phyloP scores from a whole-genome alignment of 2,888 invertebrate genomes.

The Cheilosia vulpina region DNA sequence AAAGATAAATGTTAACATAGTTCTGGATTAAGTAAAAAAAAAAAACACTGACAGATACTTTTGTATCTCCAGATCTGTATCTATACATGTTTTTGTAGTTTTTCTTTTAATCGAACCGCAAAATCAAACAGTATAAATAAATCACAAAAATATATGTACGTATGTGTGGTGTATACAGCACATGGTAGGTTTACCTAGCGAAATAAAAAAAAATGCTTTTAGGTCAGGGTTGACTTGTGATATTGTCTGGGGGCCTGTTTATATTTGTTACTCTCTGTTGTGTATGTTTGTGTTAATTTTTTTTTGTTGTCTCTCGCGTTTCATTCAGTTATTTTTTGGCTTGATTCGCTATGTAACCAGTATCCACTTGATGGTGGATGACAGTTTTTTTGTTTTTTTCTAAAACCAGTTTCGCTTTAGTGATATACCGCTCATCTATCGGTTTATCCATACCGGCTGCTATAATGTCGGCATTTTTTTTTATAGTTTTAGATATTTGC shows the following conservation, averaged over 20 bases:
- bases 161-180: constrained; percentile 20
- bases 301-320: constrained; percentile 48
- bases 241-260: constrained; percentile 76
- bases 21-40: constrained; percentile 30
- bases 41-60: constrained; percentile 19
- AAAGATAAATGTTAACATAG: constrained; percentile 71
- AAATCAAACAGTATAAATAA: constrained; percentile 62
- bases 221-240: constrained; percentile 83
- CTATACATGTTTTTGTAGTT: constrained; percentile 15
- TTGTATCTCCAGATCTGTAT: constrained; percentile 57
- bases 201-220: constrained; percentile 78
- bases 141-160: constrained; percentile 35
- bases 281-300: constrained; percentile 73
- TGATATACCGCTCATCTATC: constrained; percentile 42
- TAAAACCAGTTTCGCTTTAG: constrained; percentile 24
- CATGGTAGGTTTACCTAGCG: constrained; percentile 43
- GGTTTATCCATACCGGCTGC: constrained; percentile 24
- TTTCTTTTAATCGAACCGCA: constrained; percentile 64
- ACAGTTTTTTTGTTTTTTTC: constrained; percentile 41
- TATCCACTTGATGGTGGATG: constrained; percentile 40
- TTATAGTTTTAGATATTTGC: constrained; percentile 50
- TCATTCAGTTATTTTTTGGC: constrained; percentile 60
- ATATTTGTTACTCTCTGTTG: constrained; percentile 76
- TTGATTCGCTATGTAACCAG: constrained; percentile 50
- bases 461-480: constrained; percentile 30